A percentile compares a stretch with the other conserved stretches of the same genome.
Conservation (phyloP, 2,888 invertebrate species). For the Catocala sponsa region DNA sequence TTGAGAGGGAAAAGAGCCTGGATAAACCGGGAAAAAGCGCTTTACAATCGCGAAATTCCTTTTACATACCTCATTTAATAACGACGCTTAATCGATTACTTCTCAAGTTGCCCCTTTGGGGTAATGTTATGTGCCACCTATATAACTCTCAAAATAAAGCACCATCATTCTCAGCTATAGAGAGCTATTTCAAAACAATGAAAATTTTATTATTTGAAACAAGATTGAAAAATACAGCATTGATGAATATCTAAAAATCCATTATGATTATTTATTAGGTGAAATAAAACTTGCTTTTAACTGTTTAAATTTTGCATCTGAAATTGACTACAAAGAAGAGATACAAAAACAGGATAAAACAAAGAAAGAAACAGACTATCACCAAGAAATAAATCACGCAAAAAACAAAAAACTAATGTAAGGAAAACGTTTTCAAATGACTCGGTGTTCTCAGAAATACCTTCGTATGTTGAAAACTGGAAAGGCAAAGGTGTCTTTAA, state of each 20-base stretch:
- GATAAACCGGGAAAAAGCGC: constrained; percentile 28
- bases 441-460: constrained; percentile 32
- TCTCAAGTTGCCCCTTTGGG: background rate
- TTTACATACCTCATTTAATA: constrained; percentile 36
- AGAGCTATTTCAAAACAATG: constrained; percentile 2
- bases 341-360: background rate
- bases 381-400: constrained; percentile 29
- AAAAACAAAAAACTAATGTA: constrained; percentile 32
- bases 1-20: constrained; percentile 33
- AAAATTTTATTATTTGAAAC: background rate
- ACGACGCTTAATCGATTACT: constrained; percentile 3
- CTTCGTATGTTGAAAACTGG: constrained; percentile 35
- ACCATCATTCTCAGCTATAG: background rate
- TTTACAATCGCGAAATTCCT: constrained; percentile 30
- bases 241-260: background rate
- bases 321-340: background rate
- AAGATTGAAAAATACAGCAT: constrained; percentile 29
- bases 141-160: background rate
- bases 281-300: background rate
- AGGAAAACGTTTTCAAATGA: constrained; percentile 34
- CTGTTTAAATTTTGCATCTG: constrained; percentile 4
- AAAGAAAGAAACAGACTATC: constrained; percentile 16
- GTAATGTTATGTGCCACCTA: background rate
- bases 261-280: background rate
- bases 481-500: constrained; percentile 28